Evolutionary conservation across 23 tunicate species (phyloP), one percentile per base, ranked within the genome.

Genomic region (Ciona savignyi): DNA sequence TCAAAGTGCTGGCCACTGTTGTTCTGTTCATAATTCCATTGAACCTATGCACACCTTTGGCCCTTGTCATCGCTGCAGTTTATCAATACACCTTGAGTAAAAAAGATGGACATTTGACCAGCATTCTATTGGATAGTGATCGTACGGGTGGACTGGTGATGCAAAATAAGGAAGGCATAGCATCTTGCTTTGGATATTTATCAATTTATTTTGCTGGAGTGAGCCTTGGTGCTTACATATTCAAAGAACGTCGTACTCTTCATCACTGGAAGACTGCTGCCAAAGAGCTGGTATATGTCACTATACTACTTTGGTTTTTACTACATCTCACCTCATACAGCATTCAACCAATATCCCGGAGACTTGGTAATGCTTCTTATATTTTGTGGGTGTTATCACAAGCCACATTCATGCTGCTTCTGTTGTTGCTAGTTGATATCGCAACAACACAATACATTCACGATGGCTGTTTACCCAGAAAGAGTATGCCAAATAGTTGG

Each of bases 141-240:
- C 31, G 86, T 9, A 42, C 32, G 21, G 86, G 87, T 3, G 62
- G 32, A 32, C 42, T 91, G 63, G 33, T 91, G 1, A 76, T 91
- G 86, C 82, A 82, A 68, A 91, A 91, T 63, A 91, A 91, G 35
- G 97, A 91, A 71, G 97, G 97, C 1, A 25, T 91, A 23, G 79
- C 77, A 29, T 91, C 97, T 19, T 91, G 80, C 0, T 0, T 85
- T 32, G 97, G 97, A 0, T 75, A 25, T 26, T 65, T 91, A 23
- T 65, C 87, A 0, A 24, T 91, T 26, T 91, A 91, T 67, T 84
- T 91, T 75, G 81, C 84, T 28, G 86, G 82, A 0, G 82, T 85
- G 51, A 32, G 60, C 2, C 35, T 84, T 34, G 97, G 97, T 4
- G 28, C 72, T n/a, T 91, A 60, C 66, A 51, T 91, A n/a, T 85